phyloP scores from a whole-genome alignment of 2,888 invertebrate genomes.

The Choreutis nemorana region DNA sequence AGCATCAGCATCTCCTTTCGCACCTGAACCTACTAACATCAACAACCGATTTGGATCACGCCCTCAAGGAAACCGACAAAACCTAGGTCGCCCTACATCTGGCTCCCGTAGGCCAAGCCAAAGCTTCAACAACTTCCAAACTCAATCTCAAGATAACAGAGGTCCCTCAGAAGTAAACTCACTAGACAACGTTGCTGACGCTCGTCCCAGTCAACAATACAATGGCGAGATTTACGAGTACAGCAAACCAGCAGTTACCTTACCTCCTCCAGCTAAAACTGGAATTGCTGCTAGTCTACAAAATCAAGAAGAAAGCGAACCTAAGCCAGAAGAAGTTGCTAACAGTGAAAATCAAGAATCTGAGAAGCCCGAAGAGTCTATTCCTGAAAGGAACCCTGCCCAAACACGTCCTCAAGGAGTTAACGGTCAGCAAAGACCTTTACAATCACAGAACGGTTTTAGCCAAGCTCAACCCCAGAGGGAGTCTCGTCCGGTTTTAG shows the following conservation, averaged over 20 bases:
- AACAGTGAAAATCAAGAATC: too few species aligned
- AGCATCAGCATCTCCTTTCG: slow-evolving; percentile 31
- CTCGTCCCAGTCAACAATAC: slow-evolving; percentile 18
- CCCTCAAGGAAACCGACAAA: background rate
- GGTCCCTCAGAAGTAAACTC: background rate
- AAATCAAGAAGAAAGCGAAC: too few species aligned
- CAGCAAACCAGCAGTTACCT: slow-evolving; percentile 28
- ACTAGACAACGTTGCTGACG: background rate
- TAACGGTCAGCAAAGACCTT: too few species aligned
- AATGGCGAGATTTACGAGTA: slow-evolving; percentile 36
- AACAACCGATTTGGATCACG: background rate
- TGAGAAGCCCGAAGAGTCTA: too few species aligned
- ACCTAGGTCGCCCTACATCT: background rate
- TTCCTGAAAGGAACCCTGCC: too few species aligned
- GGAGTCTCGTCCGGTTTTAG: too few species aligned
- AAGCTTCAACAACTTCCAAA: slow-evolving; percentile 8
- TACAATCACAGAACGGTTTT: too few species aligned
- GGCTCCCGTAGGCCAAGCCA: slow-evolving; percentile 3
- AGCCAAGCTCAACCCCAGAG: too few species aligned
- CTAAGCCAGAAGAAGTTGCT: too few species aligned
- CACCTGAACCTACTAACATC: slow-evolving; percentile 18
- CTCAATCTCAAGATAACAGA: slow-evolving; percentile 3
- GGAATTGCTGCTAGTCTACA: too few species aligned
- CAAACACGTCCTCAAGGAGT: too few species aligned
- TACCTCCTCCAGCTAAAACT: slow-evolving; percentile 17